A percentile compares a stretch with the other conserved stretches of the same genome.
Conservation (phyloP, 2,888 invertebrate species). For the Acanthosepion pharaonis region DNA sequence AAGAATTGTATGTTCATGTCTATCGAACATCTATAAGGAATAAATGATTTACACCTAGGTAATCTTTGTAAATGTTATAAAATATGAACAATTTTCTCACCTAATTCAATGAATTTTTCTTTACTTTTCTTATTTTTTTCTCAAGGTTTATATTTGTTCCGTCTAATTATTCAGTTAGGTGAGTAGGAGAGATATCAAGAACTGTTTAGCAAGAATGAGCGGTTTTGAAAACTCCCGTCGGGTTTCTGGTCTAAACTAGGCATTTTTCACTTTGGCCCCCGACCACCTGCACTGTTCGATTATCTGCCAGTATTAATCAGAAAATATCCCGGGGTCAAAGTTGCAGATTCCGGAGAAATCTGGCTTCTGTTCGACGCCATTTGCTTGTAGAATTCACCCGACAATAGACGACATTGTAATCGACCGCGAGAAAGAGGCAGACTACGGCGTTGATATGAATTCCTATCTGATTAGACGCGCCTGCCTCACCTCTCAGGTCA, state of each 20-base stretch:
- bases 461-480: constrained; percentile 33
- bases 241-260: background rate
- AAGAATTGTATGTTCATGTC: too few species aligned
- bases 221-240: background rate
- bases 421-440: background rate
- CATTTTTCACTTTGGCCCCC: background rate
- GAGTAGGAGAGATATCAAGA: background rate
- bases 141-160: background rate
- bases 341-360: background rate
- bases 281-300: constrained; percentile 33
- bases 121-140: background rate
- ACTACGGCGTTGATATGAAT: constrained; percentile 7
- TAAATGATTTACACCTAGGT: background rate
- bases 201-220: background rate
- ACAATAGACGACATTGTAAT: background rate
- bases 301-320: constrained; percentile 20
- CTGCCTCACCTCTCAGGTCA: background rate
- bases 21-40: too few species aligned
- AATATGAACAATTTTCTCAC: background rate
- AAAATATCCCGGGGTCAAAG: background rate
- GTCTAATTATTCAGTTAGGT: background rate
- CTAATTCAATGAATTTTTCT: background rate
- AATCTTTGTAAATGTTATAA: background rate
- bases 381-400: background rate
- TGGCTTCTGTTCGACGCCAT: background rate